Evolutionary conservation across 2,888 invertebrate genomes (phyloP).

Genomic region (Hartigia nigra): DNA sequence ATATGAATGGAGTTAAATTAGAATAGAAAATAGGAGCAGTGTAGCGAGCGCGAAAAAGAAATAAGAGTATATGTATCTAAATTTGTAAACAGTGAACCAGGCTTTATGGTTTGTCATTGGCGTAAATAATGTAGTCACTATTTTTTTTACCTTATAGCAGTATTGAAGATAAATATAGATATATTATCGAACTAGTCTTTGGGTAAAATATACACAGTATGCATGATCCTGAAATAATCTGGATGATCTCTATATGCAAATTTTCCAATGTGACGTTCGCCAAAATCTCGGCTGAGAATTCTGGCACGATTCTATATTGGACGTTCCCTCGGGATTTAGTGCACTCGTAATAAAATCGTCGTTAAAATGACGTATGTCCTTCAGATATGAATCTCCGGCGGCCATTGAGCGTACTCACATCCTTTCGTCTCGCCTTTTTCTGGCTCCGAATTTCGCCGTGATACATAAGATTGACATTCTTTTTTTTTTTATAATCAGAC

Average conservation of each 20-base stretch:
- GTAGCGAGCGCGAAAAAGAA: neutral
- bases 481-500: neutral
- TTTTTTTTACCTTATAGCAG: neutral
- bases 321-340: slow-evolving; percentile 21
- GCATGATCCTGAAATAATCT: neutral
- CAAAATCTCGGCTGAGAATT: neutral
- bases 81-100: neutral
- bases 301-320: neutral
- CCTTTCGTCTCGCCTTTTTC: neutral
- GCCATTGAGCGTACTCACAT: neutral
- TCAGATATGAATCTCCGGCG: neutral
- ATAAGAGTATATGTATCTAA: neutral
- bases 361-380: slow-evolving; percentile 30
- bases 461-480: neutral
- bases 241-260: neutral
- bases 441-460: neutral
- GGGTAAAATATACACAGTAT: neutral
- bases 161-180: neutral
- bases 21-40: neutral
- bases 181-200: neutral
- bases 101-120: neutral
- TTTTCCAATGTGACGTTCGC: neutral
- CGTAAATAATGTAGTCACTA: neutral
- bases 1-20: neutral
- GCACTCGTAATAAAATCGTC: slow-evolving; percentile 27